Evolutionary conservation across 2,113 vertebrate species (phyloP).

Genomic region (Stigmatopora nigra): DNA sequence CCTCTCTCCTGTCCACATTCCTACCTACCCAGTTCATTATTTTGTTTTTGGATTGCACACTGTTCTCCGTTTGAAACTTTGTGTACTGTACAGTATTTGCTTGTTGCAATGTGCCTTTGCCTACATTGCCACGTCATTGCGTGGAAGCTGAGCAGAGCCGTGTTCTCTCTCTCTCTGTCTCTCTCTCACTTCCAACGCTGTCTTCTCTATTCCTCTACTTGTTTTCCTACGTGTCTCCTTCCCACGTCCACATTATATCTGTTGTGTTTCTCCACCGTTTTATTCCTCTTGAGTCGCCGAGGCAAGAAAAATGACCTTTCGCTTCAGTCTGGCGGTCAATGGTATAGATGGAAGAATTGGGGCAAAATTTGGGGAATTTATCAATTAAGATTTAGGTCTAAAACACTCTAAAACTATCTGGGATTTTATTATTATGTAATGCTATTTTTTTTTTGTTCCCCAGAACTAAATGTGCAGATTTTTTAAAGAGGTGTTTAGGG

Average conservation of each 20-base stretch:
- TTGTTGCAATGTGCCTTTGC: conserved; percentile 69
- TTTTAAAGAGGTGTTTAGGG: too few species aligned
- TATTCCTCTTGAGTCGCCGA: conserved; percentile 67
- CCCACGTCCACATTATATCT: conserved; percentile 62
- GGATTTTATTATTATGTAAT: too few species aligned
- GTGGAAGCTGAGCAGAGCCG: conserved; percentile 68
- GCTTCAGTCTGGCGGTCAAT: conserved; percentile 58
- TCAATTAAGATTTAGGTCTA: background rate
- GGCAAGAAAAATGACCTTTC: conserved; percentile 65
- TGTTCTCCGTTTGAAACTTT: conserved; percentile 62
- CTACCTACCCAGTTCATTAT: conserved; percentile 51
- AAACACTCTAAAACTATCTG: background rate
- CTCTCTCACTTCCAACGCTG: conserved; percentile 9
- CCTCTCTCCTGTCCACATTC: conserved; percentile 61
- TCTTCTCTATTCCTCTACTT: conserved; percentile 35
- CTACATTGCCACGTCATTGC: conserved; percentile 68
- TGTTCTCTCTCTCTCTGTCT: conserved; percentile 33
- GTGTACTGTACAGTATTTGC: conserved; percentile 68
- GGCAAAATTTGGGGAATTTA: background rate
- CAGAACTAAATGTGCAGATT: too few species aligned
- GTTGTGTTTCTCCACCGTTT: conserved; percentile 64
- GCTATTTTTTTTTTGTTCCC: too few species aligned
- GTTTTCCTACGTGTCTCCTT: conserved; percentile 46
- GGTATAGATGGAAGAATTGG: background rate
- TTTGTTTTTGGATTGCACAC: conserved; percentile 54